A percentile compares a stretch with the other conserved stretches of the same genome.
phyloP scores from a whole-genome alignment of 2,888 invertebrate genomes.

The Cremastobaeus sp. region DNA sequence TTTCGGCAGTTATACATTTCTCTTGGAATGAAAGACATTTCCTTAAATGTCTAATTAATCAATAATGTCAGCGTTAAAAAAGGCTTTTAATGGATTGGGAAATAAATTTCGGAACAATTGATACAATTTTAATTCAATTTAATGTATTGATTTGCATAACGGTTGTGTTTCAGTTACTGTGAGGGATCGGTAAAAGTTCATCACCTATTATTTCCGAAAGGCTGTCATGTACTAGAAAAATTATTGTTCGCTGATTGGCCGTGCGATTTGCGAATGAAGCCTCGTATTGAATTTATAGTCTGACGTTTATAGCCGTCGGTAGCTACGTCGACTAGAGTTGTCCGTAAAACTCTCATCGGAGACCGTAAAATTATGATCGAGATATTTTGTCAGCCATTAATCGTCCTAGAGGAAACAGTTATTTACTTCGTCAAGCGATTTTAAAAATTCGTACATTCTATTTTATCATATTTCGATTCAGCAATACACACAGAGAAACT shows the following conservation, averaged over 20 bases:
- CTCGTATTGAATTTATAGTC: conserved; percentile 46
- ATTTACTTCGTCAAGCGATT: not conserved
- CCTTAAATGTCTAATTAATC: too few species aligned
- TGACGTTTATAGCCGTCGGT: conserved; percentile 50
- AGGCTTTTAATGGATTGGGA: too few species aligned
- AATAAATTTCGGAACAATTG: too few species aligned
- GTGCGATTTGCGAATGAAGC: conserved; percentile 49
- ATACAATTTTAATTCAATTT: too few species aligned
- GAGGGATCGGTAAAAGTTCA: too few species aligned
- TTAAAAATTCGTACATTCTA: not conserved
- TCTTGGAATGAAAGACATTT: too few species aligned
- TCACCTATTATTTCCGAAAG: conserved; percentile 21
- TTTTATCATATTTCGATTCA: too few species aligned
- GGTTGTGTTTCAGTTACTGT: too few species aligned
- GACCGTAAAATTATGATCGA: conserved; percentile 47
- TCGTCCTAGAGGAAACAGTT: conserved; percentile 20
- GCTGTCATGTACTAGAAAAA: conserved; percentile 65
- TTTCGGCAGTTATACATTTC: too few species aligned
- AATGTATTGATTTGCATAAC: too few species aligned
- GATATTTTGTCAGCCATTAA: conserved; percentile 35
- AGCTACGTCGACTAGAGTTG: conserved; percentile 43
- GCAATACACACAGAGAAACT: too few species aligned
- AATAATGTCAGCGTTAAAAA: too few species aligned
- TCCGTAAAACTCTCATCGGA: conserved; percentile 48
- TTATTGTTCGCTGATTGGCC: conserved; percentile 66